Base-by-base conservation (phyloP, 2,888 invertebrate species). In the Drosophila lutescens region DNA sequence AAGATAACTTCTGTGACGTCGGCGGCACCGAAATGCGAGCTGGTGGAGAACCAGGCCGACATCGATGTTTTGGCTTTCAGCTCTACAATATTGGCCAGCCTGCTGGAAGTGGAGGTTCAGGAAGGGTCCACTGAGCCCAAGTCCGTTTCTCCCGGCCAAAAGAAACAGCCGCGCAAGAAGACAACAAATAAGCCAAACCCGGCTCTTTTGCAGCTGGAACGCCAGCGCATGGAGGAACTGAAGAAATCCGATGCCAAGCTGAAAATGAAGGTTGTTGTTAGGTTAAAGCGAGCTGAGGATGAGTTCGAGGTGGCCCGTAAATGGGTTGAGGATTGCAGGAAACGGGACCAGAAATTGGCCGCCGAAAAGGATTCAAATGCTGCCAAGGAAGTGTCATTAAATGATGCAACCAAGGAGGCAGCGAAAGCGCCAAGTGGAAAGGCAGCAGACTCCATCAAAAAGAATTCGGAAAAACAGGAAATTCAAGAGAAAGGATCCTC, bases 141-240 rank as follows among this genome's bases (percentile, higher is more conserved):
- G 63, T 13, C 47, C 4, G 30, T 44, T 10, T 61, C 70, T 0
- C 36, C 68, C 0, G 26, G 60, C 8, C 79, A 74, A 9, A 89
- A 89, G 53, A 92, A 92, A 26, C 92, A 92, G 54, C 91, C 92
- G 8, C 90, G 92, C 4, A 92, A 92, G 58, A 92, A 92, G 58
- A 90, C 88, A 0, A 92, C 92, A 1, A 88, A 90, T 55, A 91
- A 89, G 74, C 91, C 91, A 12, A 92, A 92, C 88, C 92, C 92
- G 13, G 91, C 91, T 15, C 72, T 92, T 12, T 63, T 92, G 10
- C 90, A 91, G 55, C 81, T 92, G 54, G 89, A 90, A 54, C 88
- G 89, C 4, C 89, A 89, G 63, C 90, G 91, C 12, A 77, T 91
- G 57, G 88, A 90, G 23, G 91, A 92, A 50, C 76, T 89, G 32